Base-by-base conservation (phyloP, 53 echinoderm and acorn worm genomes). In the Pentamera pediparva region DNA sequence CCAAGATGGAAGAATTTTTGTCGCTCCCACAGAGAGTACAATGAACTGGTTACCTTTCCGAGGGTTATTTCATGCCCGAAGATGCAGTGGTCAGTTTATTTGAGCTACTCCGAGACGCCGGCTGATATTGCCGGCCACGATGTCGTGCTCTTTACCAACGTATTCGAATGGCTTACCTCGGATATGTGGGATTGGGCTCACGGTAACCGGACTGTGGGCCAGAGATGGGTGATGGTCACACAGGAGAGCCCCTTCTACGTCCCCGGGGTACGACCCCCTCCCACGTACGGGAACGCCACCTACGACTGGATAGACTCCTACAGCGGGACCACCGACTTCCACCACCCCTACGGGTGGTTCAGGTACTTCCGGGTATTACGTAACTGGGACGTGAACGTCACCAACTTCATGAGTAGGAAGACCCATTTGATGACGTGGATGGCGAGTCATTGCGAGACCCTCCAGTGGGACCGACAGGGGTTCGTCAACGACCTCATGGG, bases 161-260 rank as follows among this genome's bases (percentile, higher is more conserved):
- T 72, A 24, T 72, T 35, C 55, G 37, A 72, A 27, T 72, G 73
- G 73, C 18, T 72, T 20, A 51, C 33, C 6, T 8, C 32, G 20
- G 55, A 72, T 13, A 72, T 53, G 55, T 72, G 73, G 73, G 55
- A 53, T 25, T 51, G 55, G 55, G 73, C 32, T 10, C 52, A 54
- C 10, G 55, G 55, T 32, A 53, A 72, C 33, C 32, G 55, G 10
- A 72, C 53, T 18, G 32, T 34, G 5, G 36, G 73, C 27, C 73
- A 72, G 19, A 32, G 50, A 15, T 72, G 73, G 73, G 73, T 72
- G 8, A 72, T 72, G 73, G 55, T 72, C 0, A 72, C 73, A 6
- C 73, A 72, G 30, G 73, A 72, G 73, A 72, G 73, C 33, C 52
- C 73, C 29, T 34, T 72, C 17, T 72, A 72, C 35, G 73, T 72